Evolutionary conservation across 2,888 invertebrate genomes (phyloP).

Genomic region (Automeris io): DNA sequence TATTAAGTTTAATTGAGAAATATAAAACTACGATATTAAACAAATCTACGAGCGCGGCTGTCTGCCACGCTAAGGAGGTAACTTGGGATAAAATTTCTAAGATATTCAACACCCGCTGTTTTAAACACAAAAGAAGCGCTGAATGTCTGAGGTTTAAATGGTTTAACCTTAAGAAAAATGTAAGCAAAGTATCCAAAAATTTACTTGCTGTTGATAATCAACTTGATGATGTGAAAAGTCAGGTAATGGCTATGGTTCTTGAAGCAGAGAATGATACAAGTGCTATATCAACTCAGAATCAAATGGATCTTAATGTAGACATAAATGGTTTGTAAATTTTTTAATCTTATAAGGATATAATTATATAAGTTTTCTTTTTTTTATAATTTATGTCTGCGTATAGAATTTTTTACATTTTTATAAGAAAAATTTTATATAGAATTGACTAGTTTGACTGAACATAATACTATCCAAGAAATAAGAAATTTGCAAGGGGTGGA

Average conservation of each 20-base stretch:
- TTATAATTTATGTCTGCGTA: background rate
- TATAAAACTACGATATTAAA: constrained; percentile 49
- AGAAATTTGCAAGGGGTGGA: no score
- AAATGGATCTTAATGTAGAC: background rate
- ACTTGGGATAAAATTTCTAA: constrained; percentile 54
- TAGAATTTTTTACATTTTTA: no score
- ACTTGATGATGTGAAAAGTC: constrained; percentile 32
- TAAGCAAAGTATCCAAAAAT: constrained; percentile 40
- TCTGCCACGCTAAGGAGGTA: constrained; percentile 43
- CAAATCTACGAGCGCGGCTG: constrained; percentile 39
- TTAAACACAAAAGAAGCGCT: constrained; percentile 32
- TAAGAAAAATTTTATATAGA: no score
- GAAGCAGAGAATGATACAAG: constrained; percentile 30
- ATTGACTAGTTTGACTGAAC: no score
- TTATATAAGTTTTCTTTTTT: no score
- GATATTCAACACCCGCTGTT: constrained; percentile 40
- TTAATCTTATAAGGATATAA: background rate
- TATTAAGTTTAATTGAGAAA: constrained; percentile 45
- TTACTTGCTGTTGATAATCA: constrained; percentile 33
- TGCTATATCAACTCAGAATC: constrained; percentile 1
- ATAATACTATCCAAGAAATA: no score
- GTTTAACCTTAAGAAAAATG: constrained; percentile 54
- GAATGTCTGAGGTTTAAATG: constrained; percentile 54
- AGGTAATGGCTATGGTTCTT: constrained; percentile 32
- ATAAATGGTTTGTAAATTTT: background rate